Conservation (phyloP, 2,888 invertebrate species). For the Lasiommata megera region DNA sequence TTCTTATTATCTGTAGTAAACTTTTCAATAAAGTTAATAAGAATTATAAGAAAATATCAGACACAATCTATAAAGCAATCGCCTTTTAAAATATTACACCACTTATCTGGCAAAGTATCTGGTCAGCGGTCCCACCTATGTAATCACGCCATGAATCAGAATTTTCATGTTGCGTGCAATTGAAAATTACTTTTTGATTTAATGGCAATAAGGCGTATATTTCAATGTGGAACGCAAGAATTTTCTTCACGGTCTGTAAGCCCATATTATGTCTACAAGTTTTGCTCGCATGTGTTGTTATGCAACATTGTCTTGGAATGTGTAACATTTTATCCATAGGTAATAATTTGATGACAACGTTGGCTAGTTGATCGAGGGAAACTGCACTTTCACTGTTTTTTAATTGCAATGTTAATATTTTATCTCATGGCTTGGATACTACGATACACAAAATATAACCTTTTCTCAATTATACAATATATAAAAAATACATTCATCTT, state of each 20-base stretch:
- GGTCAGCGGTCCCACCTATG: conserved; percentile 10
- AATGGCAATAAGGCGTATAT: conserved; percentile 13
- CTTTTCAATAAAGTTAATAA: too few species aligned
- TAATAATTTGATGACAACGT: conserved; percentile 26
- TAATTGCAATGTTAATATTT: too few species aligned
- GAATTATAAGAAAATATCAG: neutral
- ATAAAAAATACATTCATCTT: too few species aligned
- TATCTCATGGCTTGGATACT: too few species aligned
- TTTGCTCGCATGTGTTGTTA: conserved; percentile 38
- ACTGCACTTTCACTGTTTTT: conserved; percentile 21
- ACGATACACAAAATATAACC: neutral
- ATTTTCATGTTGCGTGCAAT: conserved; percentile 6
- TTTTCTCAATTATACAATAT: too few species aligned
- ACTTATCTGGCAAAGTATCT: conserved; percentile 20
- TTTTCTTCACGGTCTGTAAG: conserved; percentile 37
- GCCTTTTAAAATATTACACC: conserved; percentile 20
- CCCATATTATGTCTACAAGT: conserved; percentile 38
- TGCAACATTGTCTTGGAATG: conserved; percentile 36
- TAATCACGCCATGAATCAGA: conserved; percentile 14
- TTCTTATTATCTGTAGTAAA: too few species aligned
- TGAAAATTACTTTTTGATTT: conserved; percentile 23
- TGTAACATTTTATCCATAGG: conserved; percentile 27
- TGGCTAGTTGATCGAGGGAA: conserved; percentile 13
- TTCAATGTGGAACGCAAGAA: conserved; percentile 18
- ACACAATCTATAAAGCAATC: conserved; percentile 6